A percentile compares a stretch with the other conserved stretches of the same genome.
phyloP scores from a whole-genome alignment of 2,888 invertebrate genomes.

The Glyphotaelius pellucidus region DNA sequence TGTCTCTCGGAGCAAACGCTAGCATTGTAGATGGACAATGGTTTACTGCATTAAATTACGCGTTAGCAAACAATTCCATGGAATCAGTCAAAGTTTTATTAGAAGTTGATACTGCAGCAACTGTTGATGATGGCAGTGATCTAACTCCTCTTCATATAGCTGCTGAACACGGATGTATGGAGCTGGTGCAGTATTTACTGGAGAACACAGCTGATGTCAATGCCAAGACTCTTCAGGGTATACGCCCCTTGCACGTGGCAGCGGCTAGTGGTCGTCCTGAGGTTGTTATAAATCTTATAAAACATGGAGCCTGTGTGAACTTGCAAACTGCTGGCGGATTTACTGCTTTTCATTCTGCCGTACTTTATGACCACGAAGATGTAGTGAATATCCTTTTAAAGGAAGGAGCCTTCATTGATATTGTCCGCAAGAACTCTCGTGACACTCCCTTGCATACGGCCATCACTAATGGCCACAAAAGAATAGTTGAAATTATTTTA shows the following conservation, averaged over 20 bases:
- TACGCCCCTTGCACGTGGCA: background rate
- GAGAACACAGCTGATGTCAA: conserved; percentile 8
- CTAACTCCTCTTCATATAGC: background rate
- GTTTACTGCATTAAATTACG: background rate
- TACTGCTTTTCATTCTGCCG: background rate
- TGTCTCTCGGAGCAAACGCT: background rate
- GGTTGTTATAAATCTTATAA: background rate
- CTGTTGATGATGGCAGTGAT: background rate
- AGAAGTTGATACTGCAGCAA: background rate
- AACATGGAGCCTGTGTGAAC: background rate
- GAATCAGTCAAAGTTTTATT: conserved; percentile 8
- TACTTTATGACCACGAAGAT: background rate
- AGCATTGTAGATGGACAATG: background rate
- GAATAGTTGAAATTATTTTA: background rate
- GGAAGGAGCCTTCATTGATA: conserved; percentile 6
- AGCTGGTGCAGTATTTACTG: background rate
- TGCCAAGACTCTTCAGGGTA: background rate
- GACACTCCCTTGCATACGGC: background rate
- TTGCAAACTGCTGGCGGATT: background rate
- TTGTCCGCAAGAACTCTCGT: background rate
- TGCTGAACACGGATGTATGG: background rate
- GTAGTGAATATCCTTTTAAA: background rate
- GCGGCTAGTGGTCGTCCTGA: conserved; percentile 3
- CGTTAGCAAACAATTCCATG: background rate
- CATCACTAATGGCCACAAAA: background rate